Percentiles rank a stretch among this genome's conserved stretches.
These are phyloP conservation scores for Ophion ellenae DNA, from an alignment of 2,888 invertebrate genomes.

Conservation along the genomic window DNA sequence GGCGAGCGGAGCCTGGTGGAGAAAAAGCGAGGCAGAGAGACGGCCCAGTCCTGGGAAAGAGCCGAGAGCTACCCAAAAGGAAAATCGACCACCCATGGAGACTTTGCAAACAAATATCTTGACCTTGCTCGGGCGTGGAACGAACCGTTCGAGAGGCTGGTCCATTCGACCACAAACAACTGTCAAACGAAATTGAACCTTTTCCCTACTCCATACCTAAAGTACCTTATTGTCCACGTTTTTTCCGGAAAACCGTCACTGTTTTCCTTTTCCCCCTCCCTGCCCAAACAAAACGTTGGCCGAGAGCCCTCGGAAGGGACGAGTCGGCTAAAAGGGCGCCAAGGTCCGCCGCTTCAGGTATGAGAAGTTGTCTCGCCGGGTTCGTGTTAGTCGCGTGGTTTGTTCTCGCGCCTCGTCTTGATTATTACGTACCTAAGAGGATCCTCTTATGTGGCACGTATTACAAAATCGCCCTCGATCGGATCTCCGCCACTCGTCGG, in stretches of 20 bases:
- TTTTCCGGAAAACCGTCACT: neutral
- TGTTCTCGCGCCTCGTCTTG: slow-evolving; percentile 22
- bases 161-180: slow-evolving; percentile 43
- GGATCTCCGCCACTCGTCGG: slow-evolving; percentile 73
- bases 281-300: neutral
- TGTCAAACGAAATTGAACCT: slow-evolving; percentile 50
- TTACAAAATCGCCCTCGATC: slow-evolving; percentile 76
- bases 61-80: slow-evolving; percentile 52
- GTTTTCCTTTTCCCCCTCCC: neutral
- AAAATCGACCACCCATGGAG: slow-evolving; percentile 69
- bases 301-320: neutral
- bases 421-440: slow-evolving; percentile 28
- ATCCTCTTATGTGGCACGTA: slow-evolving; percentile 55
- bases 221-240: slow-evolving; percentile 6
- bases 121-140: slow-evolving; percentile 48
- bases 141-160: slow-evolving; percentile 40
- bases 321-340: slow-evolving; percentile 7
- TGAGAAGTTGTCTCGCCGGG: slow-evolving; percentile 35
- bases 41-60: slow-evolving; percentile 13
- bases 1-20: neutral
- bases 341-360: slow-evolving; percentile 27
- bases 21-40: neutral
- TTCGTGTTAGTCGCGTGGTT: slow-evolving; percentile 40
- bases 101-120: slow-evolving; percentile 55
- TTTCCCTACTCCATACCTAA: slow-evolving; percentile 20